These are phyloP conservation scores for Papilio aristodemus DNA, from an alignment of 1,140 invertebrate species.

Conservation along the genomic window DNA sequence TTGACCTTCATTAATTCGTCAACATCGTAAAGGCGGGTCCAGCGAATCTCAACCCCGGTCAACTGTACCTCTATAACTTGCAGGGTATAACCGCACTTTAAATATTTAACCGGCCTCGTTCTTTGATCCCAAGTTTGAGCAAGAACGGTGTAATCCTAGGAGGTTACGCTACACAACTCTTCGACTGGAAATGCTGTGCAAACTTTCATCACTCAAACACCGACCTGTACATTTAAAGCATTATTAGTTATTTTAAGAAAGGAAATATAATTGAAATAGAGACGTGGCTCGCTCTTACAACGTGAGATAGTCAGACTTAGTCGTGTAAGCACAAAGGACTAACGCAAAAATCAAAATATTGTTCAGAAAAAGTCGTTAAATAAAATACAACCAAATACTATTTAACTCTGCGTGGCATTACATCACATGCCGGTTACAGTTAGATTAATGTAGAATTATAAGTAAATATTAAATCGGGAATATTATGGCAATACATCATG, in stretches of 20 bases:
- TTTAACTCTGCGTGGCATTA: no score
- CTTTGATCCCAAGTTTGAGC: constrained; percentile 28
- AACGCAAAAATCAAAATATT: no score
- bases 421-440: no score
- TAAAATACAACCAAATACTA: no score
- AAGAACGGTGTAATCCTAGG: constrained; percentile 18
- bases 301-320: no score
- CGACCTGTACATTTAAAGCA: neutral
- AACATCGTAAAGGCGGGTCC: constrained; percentile 25
- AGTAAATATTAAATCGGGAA: no score
- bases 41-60: constrained; percentile 22
- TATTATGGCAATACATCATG: no score
- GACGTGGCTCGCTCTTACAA: no score
- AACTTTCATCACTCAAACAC: constrained; percentile 24
- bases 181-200: neutral
- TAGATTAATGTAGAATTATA: no score
- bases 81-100: constrained; percentile 14
- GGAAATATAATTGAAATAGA: no score
- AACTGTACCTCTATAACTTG: constrained; percentile 31
- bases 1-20: constrained; percentile 27
- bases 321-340: no score
- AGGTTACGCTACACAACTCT: constrained; percentile 12
- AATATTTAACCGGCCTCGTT: constrained; percentile 28
- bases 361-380: no score
- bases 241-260: constrained; percentile 12